Base-by-base conservation (phyloP, 2,797 vertebrate species). In the Centropyge bicolor region DNA sequence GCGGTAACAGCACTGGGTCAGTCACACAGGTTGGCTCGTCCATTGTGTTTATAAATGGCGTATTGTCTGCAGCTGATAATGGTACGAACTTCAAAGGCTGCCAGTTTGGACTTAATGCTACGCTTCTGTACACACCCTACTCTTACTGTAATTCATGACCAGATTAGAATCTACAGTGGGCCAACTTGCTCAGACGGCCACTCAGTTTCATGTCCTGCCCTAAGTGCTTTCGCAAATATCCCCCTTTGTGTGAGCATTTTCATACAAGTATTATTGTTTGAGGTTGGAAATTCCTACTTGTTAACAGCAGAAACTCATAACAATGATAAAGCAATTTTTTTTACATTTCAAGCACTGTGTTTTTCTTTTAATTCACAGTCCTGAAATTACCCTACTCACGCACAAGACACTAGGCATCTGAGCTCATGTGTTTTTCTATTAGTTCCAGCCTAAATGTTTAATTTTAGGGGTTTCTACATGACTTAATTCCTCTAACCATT, bases 361-460 rank as follows among this genome's bases (percentile, higher is more conserved):
- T 77, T 77, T 20, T 76, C 31, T 61, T 11, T 64, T 41, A 60
- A 65, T 65, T 74, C 74, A 54, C 57, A 71, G 67, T 16, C 65
- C 49, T 79, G 57, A 77, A 78, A 66, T 57, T 13, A 64, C 66
- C 38, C 16, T 54, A 40, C 59, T 66, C 62, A 49, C 67, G 27
- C 54, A 24, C 8, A 54, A 60, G 46, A 55, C 54, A 70, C 36
- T 24, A 19, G 38, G 52, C 57, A 57, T 74, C 84, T 83, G 71
- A 74, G 49, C 62, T 71, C 61, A 61, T 78, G 45, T 83, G 64
- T 77, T 76, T 89, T 85, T 76, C 56, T 85, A 56, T 78, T 78
- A 71, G 71, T 12, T 73, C 76, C 68, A 88, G 86, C 81, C 85
- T 89, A 88, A 90, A 91, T 93, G 85, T 93, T 93, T 90, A 70